These are phyloP conservation scores for Pollenia griseotomentosa DNA, from an alignment of 2,888 invertebrate genomes.

Conservation along the genomic window DNA sequence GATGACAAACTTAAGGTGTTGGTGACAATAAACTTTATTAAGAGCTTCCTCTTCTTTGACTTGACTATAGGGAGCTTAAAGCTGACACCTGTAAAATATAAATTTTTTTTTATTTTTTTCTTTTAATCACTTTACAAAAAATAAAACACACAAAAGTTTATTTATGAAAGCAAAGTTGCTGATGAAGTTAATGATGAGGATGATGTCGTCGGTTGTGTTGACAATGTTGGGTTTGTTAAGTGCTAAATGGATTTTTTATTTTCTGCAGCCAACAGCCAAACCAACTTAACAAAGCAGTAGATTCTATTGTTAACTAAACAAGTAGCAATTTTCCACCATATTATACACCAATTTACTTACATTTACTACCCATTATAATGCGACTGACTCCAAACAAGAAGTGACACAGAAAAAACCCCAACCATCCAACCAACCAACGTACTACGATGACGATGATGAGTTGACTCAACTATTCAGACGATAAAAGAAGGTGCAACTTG, in stretches of 20 bases:
- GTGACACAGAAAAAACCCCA: slow-evolving; percentile 30
- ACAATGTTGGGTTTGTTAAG: slow-evolving; percentile 41
- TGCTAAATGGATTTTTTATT: slow-evolving; percentile 27
- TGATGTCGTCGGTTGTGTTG: slow-evolving; percentile 37
- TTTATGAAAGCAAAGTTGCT: slow-evolving; percentile 46
- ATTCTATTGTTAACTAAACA: slow-evolving; percentile 58
- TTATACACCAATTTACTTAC: slow-evolving; percentile 41
- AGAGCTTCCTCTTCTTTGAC: neutral
- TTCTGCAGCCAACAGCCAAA: neutral
- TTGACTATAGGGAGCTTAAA: slow-evolving; percentile 19
- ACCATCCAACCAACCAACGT: neutral
- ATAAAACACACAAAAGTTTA: slow-evolving; percentile 33
- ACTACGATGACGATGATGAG: neutral
- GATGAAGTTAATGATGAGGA: neutral
- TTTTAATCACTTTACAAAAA: slow-evolving; percentile 20
- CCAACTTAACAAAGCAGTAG: neutral
- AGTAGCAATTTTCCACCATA: slow-evolving; percentile 56
- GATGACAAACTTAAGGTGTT: slow-evolving; percentile 48
- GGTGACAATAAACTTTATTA: slow-evolving; percentile 44
- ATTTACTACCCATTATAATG: slow-evolving; percentile 30
- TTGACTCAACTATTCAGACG: slow-evolving; percentile 29
- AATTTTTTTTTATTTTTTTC: neutral
- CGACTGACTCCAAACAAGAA: slow-evolving; percentile 25
- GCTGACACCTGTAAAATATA: slow-evolving; percentile 66
- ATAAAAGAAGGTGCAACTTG: slow-evolving; percentile 62